These are phyloP conservation scores for Galagoides demidoff DNA, from an alignment of 2,797 vertebrate genomes.

Conservation along the genomic window DNA sequence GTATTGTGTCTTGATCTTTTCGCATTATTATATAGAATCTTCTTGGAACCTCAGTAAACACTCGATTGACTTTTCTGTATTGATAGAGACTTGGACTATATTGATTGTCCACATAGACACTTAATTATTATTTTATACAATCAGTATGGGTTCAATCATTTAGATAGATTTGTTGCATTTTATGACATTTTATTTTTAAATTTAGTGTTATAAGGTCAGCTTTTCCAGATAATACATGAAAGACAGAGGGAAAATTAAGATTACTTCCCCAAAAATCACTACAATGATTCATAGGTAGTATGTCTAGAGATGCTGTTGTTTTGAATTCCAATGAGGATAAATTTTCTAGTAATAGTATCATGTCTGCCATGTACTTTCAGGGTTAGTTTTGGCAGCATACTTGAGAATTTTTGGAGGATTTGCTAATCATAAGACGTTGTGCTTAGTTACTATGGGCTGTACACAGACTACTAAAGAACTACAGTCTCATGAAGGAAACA, in stretches of 20 bases:
- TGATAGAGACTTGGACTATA: neutral
- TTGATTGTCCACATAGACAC: neutral
- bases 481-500: neutral
- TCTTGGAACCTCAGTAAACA: slow-evolving; percentile 26
- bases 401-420: slow-evolving; percentile 52
- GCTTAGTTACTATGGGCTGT: neutral
- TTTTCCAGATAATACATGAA: slow-evolving; percentile 47
- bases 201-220: neutral
- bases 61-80: slow-evolving; percentile 39
- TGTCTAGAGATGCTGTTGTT: neutral
- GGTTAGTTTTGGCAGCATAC: slow-evolving; percentile 8
- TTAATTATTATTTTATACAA: neutral
- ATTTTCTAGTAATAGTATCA: slow-evolving; percentile 16
- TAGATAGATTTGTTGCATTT: neutral
- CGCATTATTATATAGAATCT: neutral
- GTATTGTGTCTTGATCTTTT: neutral
- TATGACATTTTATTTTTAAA: slow-evolving; percentile 19
- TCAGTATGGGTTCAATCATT: neutral
- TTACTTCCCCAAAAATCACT: neutral
- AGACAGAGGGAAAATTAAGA: slow-evolving; percentile 11
- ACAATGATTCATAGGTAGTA: neutral
- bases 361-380: neutral
- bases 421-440: neutral
- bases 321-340: slow-evolving; percentile 10
- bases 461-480: neutral